A percentile compares a stretch with the other conserved stretches of the same genome.
phyloP scores from a whole-genome alignment of 2,888 invertebrate genomes.

The Volucella zonaria region DNA sequence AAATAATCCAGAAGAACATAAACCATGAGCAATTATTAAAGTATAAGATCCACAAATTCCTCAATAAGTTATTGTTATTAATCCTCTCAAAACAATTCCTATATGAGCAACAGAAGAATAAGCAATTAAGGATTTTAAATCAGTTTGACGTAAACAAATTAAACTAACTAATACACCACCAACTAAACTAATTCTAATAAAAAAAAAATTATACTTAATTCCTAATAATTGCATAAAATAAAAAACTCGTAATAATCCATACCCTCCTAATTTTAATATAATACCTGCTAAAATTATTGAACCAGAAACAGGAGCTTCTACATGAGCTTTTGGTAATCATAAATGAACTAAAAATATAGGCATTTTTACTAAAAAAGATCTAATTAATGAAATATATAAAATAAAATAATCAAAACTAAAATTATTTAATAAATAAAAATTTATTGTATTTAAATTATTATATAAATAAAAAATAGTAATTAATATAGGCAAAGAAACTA shows the following conservation, averaged over 20 bases:
- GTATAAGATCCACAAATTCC: constrained; percentile 84
- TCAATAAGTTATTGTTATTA: constrained; percentile 85
- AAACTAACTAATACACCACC: too few relatives aligned
- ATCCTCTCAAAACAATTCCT: constrained; percentile 85
- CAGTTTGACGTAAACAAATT: constrained; percentile 87
- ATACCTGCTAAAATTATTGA: constrained; percentile 89
- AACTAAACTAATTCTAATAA: constrained; percentile 87
- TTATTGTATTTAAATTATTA: constrained; percentile 82
- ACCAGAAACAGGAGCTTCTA: constrained; percentile 88
- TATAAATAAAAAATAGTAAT: constrained; percentile 78
- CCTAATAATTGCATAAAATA: too few relatives aligned
- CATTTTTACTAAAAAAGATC: constrained; percentile 88
- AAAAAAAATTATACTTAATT: too few relatives aligned
- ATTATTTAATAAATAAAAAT: constrained; percentile 84
- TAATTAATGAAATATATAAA: constrained; percentile 84
- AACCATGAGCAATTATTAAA: constrained; percentile 87
- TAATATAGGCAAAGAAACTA: constrained; percentile 85
- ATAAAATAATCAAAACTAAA: constrained; percentile 81
- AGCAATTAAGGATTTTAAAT: constrained; percentile 88
- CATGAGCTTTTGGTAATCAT: constrained; percentile 89
- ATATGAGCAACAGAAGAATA: constrained; percentile 88
- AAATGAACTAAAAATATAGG: constrained; percentile 88
- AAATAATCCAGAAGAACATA: constrained; percentile 87
- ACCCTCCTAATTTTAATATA: too few relatives aligned
- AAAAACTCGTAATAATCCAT: too few relatives aligned